Conservation (phyloP, 2,888 invertebrate genomes). For the Trissolcus brochymenae region DNA sequence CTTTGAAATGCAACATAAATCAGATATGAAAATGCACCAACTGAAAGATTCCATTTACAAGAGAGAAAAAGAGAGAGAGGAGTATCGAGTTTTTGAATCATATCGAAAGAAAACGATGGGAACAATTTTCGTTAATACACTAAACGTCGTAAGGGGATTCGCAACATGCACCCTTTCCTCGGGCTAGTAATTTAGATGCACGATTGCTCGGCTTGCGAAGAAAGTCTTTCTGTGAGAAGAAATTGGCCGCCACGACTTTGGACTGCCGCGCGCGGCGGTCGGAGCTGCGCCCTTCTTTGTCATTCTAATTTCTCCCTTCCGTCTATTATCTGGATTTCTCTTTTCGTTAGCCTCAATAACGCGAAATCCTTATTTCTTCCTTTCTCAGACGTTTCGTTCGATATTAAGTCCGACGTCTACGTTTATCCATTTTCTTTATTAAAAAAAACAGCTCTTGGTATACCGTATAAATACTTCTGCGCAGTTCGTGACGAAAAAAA, state of each 20-base stretch:
- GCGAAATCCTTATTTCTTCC: slow-evolving; percentile 40
- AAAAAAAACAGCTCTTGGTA: slow-evolving; percentile 11
- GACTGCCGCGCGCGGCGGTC: slow-evolving; percentile 17
- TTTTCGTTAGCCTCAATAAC: slow-evolving; percentile 48
- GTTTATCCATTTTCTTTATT: slow-evolving; percentile 17
- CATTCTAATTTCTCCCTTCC: slow-evolving; percentile 55
- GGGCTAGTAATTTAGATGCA: slow-evolving; percentile 50
- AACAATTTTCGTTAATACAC: slow-evolving; percentile 54
- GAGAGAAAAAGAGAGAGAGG: too few relatives aligned
- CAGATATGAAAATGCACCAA: not conserved
- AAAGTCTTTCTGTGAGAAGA: slow-evolving; percentile 30
- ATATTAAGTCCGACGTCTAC: slow-evolving; percentile 33
- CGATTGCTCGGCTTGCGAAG: slow-evolving; percentile 38
- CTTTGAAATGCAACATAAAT: not conserved
- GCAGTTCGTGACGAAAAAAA: too few relatives aligned
- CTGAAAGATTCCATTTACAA: slow-evolving; percentile 7
- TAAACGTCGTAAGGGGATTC: slow-evolving; percentile 53
- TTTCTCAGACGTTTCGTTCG: slow-evolving; percentile 26
- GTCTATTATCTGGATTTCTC: slow-evolving; percentile 56
- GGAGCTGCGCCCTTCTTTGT: slow-evolving; percentile 54
- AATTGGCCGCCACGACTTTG: slow-evolving; percentile 51
- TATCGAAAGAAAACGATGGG: slow-evolving; percentile 19
- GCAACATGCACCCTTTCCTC: slow-evolving; percentile 51
- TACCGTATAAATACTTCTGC: slow-evolving; percentile 9
- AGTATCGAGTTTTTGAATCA: slow-evolving; percentile 9